A percentile compares a stretch with the other conserved stretches of the same genome.
phyloP scores from a whole-genome alignment of 2,797 vertebrate genomes.

The Serranus cabrilla region DNA sequence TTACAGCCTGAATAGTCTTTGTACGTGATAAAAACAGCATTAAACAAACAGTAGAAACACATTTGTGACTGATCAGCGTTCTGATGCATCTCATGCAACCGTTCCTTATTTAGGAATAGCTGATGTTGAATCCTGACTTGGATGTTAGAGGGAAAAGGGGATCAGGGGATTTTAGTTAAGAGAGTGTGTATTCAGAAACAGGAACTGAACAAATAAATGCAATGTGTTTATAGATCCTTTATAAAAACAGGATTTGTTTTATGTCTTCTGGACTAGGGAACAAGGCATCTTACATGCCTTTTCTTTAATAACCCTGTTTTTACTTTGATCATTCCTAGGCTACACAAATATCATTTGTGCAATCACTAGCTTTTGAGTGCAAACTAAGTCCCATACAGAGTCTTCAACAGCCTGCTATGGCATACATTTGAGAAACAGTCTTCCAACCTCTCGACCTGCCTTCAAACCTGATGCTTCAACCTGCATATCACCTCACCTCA shows the following conservation, averaged over 20 bases:
- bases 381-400: neutral
- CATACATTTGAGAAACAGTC: constrained; percentile 11
- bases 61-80: neutral
- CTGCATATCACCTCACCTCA: constrained; percentile 33
- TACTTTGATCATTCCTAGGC: too few species aligned
- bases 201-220: neutral
- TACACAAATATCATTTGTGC: neutral
- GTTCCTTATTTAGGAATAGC: neutral
- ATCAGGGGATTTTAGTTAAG: neutral
- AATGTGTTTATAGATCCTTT: neutral
- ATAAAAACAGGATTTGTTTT: neutral
- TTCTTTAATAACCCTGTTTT: neutral
- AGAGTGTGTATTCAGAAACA: neutral
- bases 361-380: too few species aligned
- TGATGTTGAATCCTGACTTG: neutral
- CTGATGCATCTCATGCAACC: neutral
- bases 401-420: neutral
- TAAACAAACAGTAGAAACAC: neutral
- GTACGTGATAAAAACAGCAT: neutral
- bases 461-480: constrained; percentile 9
- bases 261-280: neutral
- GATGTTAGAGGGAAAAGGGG: neutral
- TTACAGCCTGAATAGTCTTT: neutral
- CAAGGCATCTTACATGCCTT: neutral
- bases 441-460: neutral